Base-by-base conservation (phyloP, 64 coral and sea anemone genomes). In the Platygyra sinensis region DNA sequence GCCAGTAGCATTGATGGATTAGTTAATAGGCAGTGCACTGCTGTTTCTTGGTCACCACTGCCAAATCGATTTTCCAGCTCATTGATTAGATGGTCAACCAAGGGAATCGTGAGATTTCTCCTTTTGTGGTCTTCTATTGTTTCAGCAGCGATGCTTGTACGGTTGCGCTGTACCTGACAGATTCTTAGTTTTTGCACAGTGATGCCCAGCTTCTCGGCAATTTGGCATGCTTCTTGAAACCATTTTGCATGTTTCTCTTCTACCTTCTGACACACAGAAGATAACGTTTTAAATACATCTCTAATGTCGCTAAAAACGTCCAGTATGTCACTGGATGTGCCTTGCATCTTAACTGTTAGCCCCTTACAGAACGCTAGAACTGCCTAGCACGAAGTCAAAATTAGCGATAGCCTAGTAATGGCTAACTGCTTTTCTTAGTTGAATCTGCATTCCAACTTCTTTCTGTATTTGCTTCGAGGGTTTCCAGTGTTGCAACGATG, bases 381-480 rank as follows among this genome's bases (percentile, higher is more conserved):
- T 87, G 62, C 90, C n/a, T n/a, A n/a, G n/a, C n/a, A n/a, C n/a
- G n/a, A n/a, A n/a, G n/a, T n/a, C n/a, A n/a, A n/a, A n/a, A n/a
- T n/a, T n/a, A n/a, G n/a, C n/a, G n/a, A n/a, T n/a, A n/a, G n/a
- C n/a, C n/a, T n/a, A n/a, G n/a, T n/a, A n/a, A n/a, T n/a, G n/a
- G n/a, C n/a, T n/a, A n/a, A n/a, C n/a, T n/a, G n/a, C n/a, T n/a
- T 92, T 87, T 92, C 82, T 86, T 79, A 30, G 90, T 92, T 92
- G 90, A 92, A 92, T 92, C 90, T 92, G 90, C 90, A 92, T 86
- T 92, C 90, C 73, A 92, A 92, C 90, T 92, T 92, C 82, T 92
- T 30, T 92, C 90, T 92, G 80, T 81, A 78, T 86, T 92, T 86
- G 90, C 82, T 92, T 86, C 71, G 78, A 94, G 90, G 86, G 78